Conservation (phyloP, 2,113 vertebrate genomes). For the Ophthalmolycus amberensis region DNA sequence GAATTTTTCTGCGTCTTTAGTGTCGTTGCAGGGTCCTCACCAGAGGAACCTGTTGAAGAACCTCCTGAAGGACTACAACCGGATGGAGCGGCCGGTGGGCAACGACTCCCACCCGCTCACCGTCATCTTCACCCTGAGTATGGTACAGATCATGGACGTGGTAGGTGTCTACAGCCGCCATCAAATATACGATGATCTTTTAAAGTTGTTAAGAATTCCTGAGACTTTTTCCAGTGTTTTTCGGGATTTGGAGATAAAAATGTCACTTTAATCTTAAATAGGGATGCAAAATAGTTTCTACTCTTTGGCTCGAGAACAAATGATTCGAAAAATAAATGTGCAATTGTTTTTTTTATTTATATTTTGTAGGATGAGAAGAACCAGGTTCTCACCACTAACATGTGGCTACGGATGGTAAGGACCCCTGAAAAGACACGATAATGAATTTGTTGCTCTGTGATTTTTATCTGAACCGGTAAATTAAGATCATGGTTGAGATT, state of each 20-base stretch:
- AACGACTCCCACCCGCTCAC: conserved; percentile 85
- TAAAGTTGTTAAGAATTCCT: not conserved
- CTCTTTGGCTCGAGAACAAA: not conserved
- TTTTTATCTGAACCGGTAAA: not conserved
- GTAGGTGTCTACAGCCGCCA: conserved; percentile 62
- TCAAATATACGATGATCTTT: not conserved
- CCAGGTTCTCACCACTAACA: conserved; percentile 85
- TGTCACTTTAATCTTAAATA: not conserved
- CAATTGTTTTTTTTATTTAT: too few relatives aligned
- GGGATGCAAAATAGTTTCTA: not conserved
- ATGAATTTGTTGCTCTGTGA: not conserved
- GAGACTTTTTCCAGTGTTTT: not conserved
- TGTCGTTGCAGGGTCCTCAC: conserved; percentile 83
- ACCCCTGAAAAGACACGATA: conserved; percentile 5
- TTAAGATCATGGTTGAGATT: not conserved
- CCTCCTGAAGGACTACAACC: conserved; percentile 86
- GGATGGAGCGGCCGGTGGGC: conserved; percentile 85
- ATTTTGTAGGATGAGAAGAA: conserved; percentile 86
- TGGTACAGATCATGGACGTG: conserved; percentile 89
- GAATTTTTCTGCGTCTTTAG: conserved; percentile 56
- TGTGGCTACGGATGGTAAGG: conserved; percentile 87
- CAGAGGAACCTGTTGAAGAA: conserved; percentile 86
- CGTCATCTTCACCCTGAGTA: conserved; percentile 81
- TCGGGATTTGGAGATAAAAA: not conserved
- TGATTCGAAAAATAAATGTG: not conserved